Conservation (phyloP, 2,797 vertebrate species). For the Rachycentron canadum region DNA sequence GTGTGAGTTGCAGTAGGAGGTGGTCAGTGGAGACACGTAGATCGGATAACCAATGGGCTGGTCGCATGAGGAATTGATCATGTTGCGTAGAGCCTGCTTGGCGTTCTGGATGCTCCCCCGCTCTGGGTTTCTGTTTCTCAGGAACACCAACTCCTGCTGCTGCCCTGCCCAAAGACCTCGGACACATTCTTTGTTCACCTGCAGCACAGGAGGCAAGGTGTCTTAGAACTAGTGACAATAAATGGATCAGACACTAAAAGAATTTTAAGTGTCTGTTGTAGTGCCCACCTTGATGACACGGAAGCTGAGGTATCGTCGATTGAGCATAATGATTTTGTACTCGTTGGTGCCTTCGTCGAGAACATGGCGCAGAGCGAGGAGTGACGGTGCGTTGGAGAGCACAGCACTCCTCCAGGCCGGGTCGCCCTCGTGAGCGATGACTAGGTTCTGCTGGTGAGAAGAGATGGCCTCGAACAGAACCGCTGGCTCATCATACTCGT, state of each 20-base stretch:
- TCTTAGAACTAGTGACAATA: neutral
- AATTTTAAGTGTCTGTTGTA: neutral
- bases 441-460: conserved; percentile 93
- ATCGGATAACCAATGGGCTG: conserved; percentile 99
- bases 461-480: conserved; percentile 97
- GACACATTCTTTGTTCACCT: conserved; percentile 98
- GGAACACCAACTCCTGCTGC: conserved; percentile 97
- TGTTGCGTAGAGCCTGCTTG: conserved; percentile 97
- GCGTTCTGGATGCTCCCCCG: conserved; percentile 99
- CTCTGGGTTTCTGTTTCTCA: conserved; percentile 97
- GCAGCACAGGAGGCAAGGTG: neutral
- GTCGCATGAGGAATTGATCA: conserved; percentile 99
- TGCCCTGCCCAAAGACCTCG: conserved; percentile 98
- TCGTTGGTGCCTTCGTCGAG: conserved; percentile 98
- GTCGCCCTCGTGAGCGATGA: conserved; percentile 98
- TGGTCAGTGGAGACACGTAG: conserved; percentile 97
- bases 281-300: conserved; percentile 94
- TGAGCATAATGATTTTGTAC: conserved; percentile 99
- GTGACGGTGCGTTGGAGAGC: conserved; percentile 94
- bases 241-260: neutral
- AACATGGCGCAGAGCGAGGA: conserved; percentile 96
- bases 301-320: conserved; percentile 96
- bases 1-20: conserved; percentile 96
- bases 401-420: conserved; percentile 98
- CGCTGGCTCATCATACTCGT: conserved; percentile 96